Evolutionary conservation across 1,140 invertebrate genomes (phyloP).

Genomic region (Ceratina australensis): DNA sequence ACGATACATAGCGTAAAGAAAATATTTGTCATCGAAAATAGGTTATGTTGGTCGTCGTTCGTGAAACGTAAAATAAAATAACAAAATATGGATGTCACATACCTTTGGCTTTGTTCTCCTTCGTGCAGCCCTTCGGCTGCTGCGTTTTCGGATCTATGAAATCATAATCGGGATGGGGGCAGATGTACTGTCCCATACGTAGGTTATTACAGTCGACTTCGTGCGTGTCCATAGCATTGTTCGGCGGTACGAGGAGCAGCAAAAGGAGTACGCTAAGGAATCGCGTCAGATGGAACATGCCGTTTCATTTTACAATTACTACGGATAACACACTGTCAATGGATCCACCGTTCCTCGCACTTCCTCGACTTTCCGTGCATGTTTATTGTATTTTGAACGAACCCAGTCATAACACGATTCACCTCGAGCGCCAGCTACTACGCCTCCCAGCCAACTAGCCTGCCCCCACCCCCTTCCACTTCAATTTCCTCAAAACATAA

Average conservation of each 20-base stretch:
- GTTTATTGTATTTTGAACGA: slow-evolving; percentile 53
- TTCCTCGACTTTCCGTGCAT: slow-evolving; percentile 20
- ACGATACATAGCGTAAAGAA: not conserved
- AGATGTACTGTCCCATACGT: slow-evolving; percentile 91
- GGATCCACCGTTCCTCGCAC: slow-evolving; percentile 2
- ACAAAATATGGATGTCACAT: slow-evolving; percentile 33
- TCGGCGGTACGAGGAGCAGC: slow-evolving; percentile 43
- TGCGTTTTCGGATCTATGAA: slow-evolving; percentile 95
- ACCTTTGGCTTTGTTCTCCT: slow-evolving; percentile 90
- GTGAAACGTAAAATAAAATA: not conserved
- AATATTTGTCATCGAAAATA: no score
- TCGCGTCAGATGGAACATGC: slow-evolving; percentile 53
- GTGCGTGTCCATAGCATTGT: slow-evolving; percentile 62
- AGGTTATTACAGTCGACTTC: slow-evolving; percentile 85
- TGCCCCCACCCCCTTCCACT: not conserved
- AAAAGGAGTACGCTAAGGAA: slow-evolving; percentile 52
- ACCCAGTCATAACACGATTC: slow-evolving; percentile 6
- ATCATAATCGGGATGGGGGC: slow-evolving; percentile 88
- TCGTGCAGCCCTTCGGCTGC: slow-evolving; percentile 90
- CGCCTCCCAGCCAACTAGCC: not conserved
- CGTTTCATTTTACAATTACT: slow-evolving; percentile 63
- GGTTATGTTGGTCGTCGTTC: slow-evolving; percentile 11
- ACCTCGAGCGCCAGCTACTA: slow-evolving; percentile 27
- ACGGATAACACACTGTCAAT: slow-evolving; percentile 28
- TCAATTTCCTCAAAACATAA: not conserved